Conservation (phyloP, 2,888 invertebrate genomes). For the Xylophagus ater region DNA sequence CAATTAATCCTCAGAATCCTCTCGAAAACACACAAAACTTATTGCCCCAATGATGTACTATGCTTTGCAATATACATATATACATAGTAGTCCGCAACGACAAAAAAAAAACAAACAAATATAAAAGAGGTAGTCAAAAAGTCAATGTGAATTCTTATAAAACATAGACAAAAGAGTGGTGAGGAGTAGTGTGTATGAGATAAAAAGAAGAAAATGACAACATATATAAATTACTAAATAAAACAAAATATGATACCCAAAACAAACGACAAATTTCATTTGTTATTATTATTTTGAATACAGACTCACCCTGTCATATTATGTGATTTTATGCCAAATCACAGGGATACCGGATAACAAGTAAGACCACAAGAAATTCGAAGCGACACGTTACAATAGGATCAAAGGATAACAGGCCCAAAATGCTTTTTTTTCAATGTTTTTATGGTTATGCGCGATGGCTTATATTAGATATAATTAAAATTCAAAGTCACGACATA, state of each 20-base stretch:
- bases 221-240: no score
- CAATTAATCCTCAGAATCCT: conserved; percentile 17
- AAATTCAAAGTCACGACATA: conserved; percentile 16
- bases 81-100: neutral
- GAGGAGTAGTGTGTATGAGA: no score
- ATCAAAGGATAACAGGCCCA: conserved; percentile 14
- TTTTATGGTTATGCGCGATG: neutral
- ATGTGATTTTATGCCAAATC: neutral
- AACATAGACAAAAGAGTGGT: no score
- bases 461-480: no score
- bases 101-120: neutral
- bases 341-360: neutral
- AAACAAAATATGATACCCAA: neutral
- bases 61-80: neutral
- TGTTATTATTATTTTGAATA: neutral
- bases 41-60: conserved; percentile 5
- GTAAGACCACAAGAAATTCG: conserved; percentile 4
- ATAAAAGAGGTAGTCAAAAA: conserved; percentile 8
- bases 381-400: conserved; percentile 13
- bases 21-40: conserved; percentile 11
- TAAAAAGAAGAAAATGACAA: no score
- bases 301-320: neutral
- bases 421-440: conserved; percentile 3
- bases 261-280: neutral
- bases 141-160: no score